Percentiles rank a stretch among this genome's conserved stretches.
Conservation (phyloP, 2,113 vertebrate species). For the Columba livia region DNA sequence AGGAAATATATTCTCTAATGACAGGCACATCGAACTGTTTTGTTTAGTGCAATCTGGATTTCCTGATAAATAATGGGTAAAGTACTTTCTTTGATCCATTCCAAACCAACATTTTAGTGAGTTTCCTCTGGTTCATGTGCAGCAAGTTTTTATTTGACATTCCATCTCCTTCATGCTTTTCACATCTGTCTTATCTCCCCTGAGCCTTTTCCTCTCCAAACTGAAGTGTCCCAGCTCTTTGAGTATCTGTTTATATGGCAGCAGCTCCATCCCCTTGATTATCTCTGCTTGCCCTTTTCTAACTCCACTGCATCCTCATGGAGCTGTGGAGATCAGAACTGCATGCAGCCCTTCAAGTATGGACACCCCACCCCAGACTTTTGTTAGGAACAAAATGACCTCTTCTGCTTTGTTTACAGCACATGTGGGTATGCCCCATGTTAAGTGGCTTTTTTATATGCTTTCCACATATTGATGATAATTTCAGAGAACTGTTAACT, state of each 20-base stretch:
- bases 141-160: not conserved
- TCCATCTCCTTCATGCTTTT: not conserved
- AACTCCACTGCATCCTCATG: not conserved
- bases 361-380: not conserved
- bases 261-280: not conserved
- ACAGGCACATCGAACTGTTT: not conserved
- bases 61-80: not conserved
- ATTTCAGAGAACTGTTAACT: not conserved
- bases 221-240: not conserved
- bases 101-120: not conserved
- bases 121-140: not conserved
- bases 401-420: not conserved
- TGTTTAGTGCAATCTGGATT: not conserved
- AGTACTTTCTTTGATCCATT: not conserved
- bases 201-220: not conserved
- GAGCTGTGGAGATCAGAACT: not conserved
- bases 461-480: not conserved
- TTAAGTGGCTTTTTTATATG: not conserved
- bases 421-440: not conserved
- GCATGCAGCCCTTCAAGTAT: not conserved
- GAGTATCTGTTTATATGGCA: not conserved
- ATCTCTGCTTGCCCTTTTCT: not conserved
- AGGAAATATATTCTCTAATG: not conserved
- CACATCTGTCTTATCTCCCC: rapidly evolving
- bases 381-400: not conserved